Evolutionary conservation across 2,113 vertebrate genomes (phyloP).

Genomic region (Zingel zingel): DNA sequence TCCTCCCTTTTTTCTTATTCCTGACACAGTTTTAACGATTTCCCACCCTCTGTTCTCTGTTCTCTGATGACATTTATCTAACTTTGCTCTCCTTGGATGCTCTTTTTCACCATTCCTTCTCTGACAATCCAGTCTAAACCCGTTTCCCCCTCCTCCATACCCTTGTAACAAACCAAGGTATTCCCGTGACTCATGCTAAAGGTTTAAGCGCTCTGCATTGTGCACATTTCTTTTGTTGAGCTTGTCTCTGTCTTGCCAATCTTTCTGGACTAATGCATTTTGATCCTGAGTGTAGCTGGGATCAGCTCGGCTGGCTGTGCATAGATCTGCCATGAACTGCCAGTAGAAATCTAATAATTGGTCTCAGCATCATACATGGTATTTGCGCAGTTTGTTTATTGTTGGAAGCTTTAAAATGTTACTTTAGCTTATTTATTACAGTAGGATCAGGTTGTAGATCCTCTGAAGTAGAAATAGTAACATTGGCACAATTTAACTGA

Average conservation of each 20-base stretch:
- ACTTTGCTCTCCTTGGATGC: constrained; percentile 48
- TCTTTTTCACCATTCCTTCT: constrained; percentile 36
- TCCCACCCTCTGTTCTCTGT: constrained; percentile 17
- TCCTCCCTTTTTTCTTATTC: constrained; percentile 4
- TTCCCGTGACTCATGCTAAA: constrained; percentile 43
- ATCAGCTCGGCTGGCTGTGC: neutral
- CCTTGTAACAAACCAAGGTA: constrained; percentile 78
- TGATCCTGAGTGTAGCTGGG: constrained; percentile 1
- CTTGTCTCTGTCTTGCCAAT: neutral
- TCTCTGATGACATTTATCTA: constrained; percentile 40
- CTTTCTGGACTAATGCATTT: constrained; percentile 3
- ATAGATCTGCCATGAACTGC: neutral
- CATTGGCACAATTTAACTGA: neutral
- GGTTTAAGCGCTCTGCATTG: constrained; percentile 36
- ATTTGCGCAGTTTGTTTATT: neutral
- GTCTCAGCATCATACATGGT: neutral
- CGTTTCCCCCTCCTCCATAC: constrained; percentile 55
- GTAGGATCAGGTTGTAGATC: neutral
- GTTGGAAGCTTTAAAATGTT: neutral
- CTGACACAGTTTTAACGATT: constrained; percentile 8
- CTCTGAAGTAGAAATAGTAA: neutral
- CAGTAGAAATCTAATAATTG: neutral
- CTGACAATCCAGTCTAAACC: constrained; percentile 77
- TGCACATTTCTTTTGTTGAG: constrained; percentile 2
- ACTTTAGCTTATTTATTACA: neutral